Base-by-base conservation (phyloP, 2,113 vertebrate genomes). In the Gambusia affinis region DNA sequence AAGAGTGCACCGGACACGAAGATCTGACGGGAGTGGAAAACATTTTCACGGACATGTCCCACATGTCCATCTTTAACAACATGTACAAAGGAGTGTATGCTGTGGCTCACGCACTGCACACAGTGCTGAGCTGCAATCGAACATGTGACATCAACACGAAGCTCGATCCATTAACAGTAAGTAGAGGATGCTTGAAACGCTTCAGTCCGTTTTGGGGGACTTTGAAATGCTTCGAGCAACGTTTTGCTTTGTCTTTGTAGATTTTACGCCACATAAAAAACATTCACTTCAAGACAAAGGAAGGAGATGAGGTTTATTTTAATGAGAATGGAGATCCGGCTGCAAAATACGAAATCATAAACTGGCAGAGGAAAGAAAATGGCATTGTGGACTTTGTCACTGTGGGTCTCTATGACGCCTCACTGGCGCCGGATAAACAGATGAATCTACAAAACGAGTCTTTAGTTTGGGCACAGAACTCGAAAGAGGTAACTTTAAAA, bases 11-110 rank as follows among this genome's bases (percentile, higher is more conserved):
- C 30, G 94, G 93, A 60, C 37, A 73, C 60, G 93, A 94, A 68
- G 71, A 89, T 76, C 19, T 95, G 30, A 83, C 75, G 47, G 76
- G 61, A 17, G 73, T 89, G 10, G 27, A 91, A 37, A 94, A 92
- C 84, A 87, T 79, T 24, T 94, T 94, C 73, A 92, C 91, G 31
- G 92, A 95, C 54, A 91, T 94, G 90, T 94, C 93, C 0, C 85
- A 90, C 12, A 93, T 94, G 91, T 82, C 92, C 1, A 92, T 92
- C 33, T 89, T 93, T 70, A 88, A 88, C 67, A 94, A 94, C 67
- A 78, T 94, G 4, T 95, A 95, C 60, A 94, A 94, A 81, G 94
- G 67, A 29, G 90, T 95, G 60, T 94, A 94, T 77, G 82, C 91
- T 24, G 88, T 93, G 69, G 93, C 92, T 27, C 87, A 95, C 35